Evolutionary conservation across 2,113 vertebrate species (phyloP), one percentile per base, ranked within the genome.

Genomic region (Lophura nycthemera): DNA sequence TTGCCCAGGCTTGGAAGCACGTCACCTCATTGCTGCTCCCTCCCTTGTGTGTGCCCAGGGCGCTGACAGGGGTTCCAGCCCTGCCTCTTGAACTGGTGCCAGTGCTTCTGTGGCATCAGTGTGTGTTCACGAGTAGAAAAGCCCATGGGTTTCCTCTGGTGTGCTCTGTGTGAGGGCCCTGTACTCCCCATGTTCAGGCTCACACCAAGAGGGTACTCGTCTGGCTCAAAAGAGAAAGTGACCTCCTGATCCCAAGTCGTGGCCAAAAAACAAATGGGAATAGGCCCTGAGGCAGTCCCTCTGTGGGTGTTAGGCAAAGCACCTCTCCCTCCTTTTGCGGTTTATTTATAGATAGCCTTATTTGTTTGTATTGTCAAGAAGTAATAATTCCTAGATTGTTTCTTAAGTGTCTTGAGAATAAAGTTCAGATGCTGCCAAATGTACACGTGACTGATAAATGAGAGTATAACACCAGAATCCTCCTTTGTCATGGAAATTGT

Each of bases 401-500:
- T 77, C 90, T 90, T 76, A 84, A 90, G 66, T 15, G 13, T 84
- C 88, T 89, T 66, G 84, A 89, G 82, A 96, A 95, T 96, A 87
- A 90, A 95, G 95, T 96, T 92, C 75, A 88, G 95, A 95, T 88
- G 56, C 81, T 96, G 90, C 95, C 95, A 97, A 97, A 78, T 45
- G 47, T 89, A 94, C 90, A 92, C 80, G 54, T 94, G 85, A 94
- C 64, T 71, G 90, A 96, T 91, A 96, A 93, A 97, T 94, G 83
- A 92, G 92, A 96, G 77, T 80, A 94, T 78, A 94, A 96, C 59
- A 94, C 95, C 73, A 96, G 95, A 96, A 94, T 94, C 83, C 75
- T 38, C 81, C 91, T 97, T 95, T 97, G 94, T 97, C 96, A 94
- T 97, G 97, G 97, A 97, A 97, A 97, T 89, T 91, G 84, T 96